Evolutionary conservation across 2,888 invertebrate species (phyloP).

Genomic region (Eupithecia dodoneata): DNA sequence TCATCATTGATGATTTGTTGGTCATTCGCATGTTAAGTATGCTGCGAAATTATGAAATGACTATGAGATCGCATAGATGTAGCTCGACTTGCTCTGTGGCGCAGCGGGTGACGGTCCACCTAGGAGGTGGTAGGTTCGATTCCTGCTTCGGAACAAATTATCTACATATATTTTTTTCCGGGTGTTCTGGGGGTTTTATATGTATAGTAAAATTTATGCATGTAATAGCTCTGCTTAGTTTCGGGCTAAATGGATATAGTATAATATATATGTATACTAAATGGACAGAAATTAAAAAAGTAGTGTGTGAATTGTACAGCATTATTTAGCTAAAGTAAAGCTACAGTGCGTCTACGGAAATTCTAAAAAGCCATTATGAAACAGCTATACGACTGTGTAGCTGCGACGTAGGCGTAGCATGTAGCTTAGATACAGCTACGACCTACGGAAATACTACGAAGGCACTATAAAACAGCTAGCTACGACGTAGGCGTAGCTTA

Average conservation of each 20-base stretch:
- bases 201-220: too few species aligned
- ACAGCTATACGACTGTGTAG: background rate
- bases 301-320: too few species aligned
- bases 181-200: background rate
- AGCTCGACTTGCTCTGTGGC: background rate
- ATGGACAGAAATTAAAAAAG: too few species aligned
- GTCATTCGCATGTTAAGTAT: background rate
- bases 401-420: background rate
- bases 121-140: background rate
- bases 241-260: too few species aligned
- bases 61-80: background rate
- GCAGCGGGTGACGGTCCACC: background rate
- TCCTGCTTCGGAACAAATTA: background rate
- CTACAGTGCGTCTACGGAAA: too few species aligned
- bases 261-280: too few species aligned
- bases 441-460: background rate
- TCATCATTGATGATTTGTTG: background rate
- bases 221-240: too few species aligned
- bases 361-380: background rate
- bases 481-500: background rate
- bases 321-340: too few species aligned
- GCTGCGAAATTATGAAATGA: slow-evolving; percentile 1
- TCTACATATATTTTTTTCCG: background rate
- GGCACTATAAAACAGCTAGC: background rate
- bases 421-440: background rate